Evolutionary conservation across 2,888 invertebrate genomes (phyloP).

Genomic region (Lithophane ornitopus): DNA sequence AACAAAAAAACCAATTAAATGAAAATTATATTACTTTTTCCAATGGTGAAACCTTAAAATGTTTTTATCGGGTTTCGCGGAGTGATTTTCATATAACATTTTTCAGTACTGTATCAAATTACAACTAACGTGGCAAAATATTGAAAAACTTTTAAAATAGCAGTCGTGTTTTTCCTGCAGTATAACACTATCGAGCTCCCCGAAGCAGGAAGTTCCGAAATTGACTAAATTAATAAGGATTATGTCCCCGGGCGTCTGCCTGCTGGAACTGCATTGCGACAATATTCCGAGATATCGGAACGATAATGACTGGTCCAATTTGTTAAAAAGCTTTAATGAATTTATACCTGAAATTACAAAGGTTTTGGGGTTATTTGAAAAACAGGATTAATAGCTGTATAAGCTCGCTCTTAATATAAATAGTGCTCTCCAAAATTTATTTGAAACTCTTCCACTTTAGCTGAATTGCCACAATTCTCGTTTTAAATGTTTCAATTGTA

Average conservation of each 20-base stretch:
- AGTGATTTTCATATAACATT: not conserved
- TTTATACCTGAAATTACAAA: conserved; percentile 3
- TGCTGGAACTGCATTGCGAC: conserved; percentile 55
- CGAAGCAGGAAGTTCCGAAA: conserved; percentile 30
- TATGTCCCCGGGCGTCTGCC: conserved; percentile 15
- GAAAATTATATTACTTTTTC: not conserved
- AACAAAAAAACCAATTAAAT: not conserved
- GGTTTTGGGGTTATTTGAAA: not conserved
- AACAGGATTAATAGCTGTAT: not conserved
- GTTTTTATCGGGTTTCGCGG: not conserved
- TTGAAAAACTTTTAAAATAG: not conserved
- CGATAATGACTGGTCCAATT: conserved; percentile 21
- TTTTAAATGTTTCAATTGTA: too few species aligned
- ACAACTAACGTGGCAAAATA: not conserved
- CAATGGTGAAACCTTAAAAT: not conserved
- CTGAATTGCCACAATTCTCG: too few species aligned
- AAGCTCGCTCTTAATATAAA: not conserved
- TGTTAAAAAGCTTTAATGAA: conserved; percentile 12
- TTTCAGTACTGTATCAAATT: not conserved
- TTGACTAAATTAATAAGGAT: conserved; percentile 50
- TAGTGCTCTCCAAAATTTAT: too few species aligned
- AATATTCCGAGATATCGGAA: conserved; percentile 39
- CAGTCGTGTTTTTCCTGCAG: not conserved
- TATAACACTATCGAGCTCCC: conserved; percentile 5
- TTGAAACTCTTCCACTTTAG: too few species aligned